Conservation (phyloP, 2,797 vertebrate genomes). For the Peromyscus eremicus region DNA sequence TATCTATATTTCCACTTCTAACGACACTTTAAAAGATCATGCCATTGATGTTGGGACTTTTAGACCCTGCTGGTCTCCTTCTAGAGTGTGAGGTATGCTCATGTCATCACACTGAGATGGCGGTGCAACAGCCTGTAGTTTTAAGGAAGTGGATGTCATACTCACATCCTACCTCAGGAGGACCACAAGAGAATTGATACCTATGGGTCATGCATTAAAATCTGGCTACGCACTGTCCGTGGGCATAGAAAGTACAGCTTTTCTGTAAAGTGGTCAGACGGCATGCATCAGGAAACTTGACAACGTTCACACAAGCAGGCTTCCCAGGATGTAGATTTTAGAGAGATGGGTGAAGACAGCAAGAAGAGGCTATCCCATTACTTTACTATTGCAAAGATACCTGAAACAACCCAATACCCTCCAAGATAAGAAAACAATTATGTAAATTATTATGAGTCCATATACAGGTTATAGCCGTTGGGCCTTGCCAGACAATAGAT, state of each 20-base stretch:
- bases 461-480: not conserved
- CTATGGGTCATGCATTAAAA: not conserved
- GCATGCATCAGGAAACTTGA: not conserved
- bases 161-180: not conserved
- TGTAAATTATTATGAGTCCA: not conserved
- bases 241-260: not conserved
- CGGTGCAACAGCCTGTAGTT: not conserved
- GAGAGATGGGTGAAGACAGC: conserved; percentile 5
- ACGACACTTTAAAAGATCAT: not conserved
- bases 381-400: not conserved
- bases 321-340: not conserved
- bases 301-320: not conserved
- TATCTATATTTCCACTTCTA: not conserved
- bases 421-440: not conserved
- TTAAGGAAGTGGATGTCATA: conserved; percentile 27
- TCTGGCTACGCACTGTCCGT: not conserved
- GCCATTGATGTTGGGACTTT: not conserved
- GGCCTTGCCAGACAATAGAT: not conserved
- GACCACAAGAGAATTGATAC: not conserved
- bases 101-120: not conserved
- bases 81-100: not conserved
- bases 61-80: not conserved
- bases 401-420: not conserved
- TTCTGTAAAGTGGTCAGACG: not conserved
- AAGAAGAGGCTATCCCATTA: not conserved